Conservation (phyloP, 2,888 invertebrate species). For the Yponomeuta evonymella region DNA sequence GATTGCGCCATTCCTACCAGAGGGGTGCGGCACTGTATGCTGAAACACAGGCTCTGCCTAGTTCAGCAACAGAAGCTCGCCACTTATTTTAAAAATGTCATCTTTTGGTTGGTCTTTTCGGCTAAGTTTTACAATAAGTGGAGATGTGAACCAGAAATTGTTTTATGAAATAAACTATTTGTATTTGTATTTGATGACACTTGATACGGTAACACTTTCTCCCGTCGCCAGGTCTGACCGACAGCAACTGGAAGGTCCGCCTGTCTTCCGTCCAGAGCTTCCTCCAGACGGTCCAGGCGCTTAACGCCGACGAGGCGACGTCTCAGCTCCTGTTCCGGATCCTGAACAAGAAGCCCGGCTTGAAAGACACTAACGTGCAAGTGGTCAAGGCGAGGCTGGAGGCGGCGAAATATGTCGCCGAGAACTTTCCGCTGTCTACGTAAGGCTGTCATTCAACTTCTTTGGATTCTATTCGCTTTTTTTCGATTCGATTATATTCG, state of each 20-base stretch:
- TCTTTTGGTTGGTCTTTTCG: too few species aligned
- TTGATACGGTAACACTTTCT: not conserved
- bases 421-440: constrained; percentile 83
- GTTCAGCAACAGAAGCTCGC: too few species aligned
- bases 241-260: constrained; percentile 91
- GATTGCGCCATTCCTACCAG: too few species aligned
- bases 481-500: too few species aligned
- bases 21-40: too few species aligned
- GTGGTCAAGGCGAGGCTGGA: constrained; percentile 90
- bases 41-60: too few species aligned
- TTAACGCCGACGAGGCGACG: constrained; percentile 79
- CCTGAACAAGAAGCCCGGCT: constrained; percentile 88
- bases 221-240: constrained; percentile 76
- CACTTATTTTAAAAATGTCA: too few species aligned
- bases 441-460: constrained; percentile 38
- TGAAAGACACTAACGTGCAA: constrained; percentile 94
- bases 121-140: too few species aligned
- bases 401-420: constrained; percentile 84
- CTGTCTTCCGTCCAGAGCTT: constrained; percentile 85
- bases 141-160: too few species aligned
- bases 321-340: constrained; percentile 86
- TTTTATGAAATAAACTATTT: too few species aligned
- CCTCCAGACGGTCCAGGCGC: constrained; percentile 75
- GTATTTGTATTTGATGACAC: too few species aligned
- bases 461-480: too few species aligned